A percentile compares a stretch with the other conserved stretches of the same genome.
Evolutionary conservation across 2,797 vertebrate genomes (phyloP).

Genomic region (Acestrorhynchus altus): DNA sequence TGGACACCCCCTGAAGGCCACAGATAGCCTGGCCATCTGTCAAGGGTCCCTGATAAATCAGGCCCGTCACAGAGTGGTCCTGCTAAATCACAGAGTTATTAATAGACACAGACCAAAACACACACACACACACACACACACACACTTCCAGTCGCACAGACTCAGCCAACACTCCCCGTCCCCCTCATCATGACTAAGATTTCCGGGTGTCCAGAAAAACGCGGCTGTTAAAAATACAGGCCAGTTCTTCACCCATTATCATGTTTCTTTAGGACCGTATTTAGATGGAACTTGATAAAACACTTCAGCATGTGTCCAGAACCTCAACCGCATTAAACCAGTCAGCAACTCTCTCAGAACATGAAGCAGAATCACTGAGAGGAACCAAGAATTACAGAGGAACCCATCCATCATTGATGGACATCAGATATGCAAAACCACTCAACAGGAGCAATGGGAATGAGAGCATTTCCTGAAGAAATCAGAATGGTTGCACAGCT

Average conservation of each 20-base stretch:
- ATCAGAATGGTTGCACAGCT: too few relatives aligned
- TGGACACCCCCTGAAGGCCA: conserved; percentile 38
- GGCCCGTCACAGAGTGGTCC: background rate
- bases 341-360: too few relatives aligned
- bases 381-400: too few relatives aligned
- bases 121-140: background rate
- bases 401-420: too few relatives aligned
- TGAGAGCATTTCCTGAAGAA: too few relatives aligned
- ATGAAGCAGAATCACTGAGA: too few relatives aligned
- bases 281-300: background rate
- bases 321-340: too few relatives aligned
- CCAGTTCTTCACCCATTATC: background rate
- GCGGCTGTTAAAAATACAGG: conserved; percentile 17
- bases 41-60: conserved; percentile 37
- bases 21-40: conserved; percentile 56
- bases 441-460: too few relatives aligned
- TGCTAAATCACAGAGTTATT: background rate
- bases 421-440: too few relatives aligned
- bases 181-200: background rate
- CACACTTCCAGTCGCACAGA: conserved; percentile 20
- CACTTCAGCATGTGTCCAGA: background rate
- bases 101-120: conserved; percentile 17
- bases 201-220: background rate
- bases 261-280: background rate
- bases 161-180: background rate